phyloP scores from a whole-genome alignment of 2,113 vertebrate genomes.

The Mustelus asterias region DNA sequence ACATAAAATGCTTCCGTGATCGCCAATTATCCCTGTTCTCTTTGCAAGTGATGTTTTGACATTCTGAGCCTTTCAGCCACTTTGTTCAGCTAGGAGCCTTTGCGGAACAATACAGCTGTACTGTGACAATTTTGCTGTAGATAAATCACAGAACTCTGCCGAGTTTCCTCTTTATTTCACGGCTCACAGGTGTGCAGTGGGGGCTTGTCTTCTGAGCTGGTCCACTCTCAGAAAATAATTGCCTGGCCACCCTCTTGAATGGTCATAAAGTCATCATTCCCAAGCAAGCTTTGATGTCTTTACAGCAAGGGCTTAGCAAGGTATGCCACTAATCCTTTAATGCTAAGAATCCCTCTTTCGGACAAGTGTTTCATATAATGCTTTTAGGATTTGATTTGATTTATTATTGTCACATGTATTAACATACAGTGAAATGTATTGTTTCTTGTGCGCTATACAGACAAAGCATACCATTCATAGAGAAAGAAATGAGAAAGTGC shows the following conservation, averaged over 20 bases:
- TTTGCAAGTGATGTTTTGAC: background rate
- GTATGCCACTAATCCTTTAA: background rate
- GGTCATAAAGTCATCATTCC: background rate
- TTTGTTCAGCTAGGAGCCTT: background rate
- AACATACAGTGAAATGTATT: too few relatives aligned
- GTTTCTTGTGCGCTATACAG: too few relatives aligned
- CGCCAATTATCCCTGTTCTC: background rate
- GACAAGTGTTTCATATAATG: background rate
- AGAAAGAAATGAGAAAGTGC: too few relatives aligned
- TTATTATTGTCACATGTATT: too few relatives aligned
- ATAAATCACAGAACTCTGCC: background rate
- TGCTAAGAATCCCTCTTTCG: background rate
- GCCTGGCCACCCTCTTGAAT: background rate
- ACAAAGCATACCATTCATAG: too few relatives aligned
- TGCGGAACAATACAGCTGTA: background rate
- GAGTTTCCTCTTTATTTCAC: background rate
- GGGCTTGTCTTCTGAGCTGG: background rate
- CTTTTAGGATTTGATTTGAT: background rate
- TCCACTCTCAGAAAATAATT: background rate
- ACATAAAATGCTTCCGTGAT: background rate
- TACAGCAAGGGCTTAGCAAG: background rate
- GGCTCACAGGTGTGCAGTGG: background rate
- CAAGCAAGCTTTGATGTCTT: background rate
- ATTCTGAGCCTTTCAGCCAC: background rate
- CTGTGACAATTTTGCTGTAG: background rate